Percentiles rank a stretch among this genome's conserved stretches.
Evolutionary conservation across 1,140 invertebrate species (phyloP).

Genomic region (Eumeta japonica): DNA sequence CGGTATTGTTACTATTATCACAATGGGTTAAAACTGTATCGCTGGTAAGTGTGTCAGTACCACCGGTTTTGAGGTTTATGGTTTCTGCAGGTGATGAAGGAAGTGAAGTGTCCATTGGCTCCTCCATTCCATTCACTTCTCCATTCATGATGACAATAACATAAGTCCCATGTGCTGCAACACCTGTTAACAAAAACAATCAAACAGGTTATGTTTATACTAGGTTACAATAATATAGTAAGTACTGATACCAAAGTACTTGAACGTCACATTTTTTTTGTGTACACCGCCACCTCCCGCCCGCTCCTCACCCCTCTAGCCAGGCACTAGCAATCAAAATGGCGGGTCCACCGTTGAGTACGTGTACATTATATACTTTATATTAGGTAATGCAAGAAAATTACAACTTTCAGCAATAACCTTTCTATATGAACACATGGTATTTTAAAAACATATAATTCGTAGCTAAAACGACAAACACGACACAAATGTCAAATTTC

Average conservation of each 20-base stretch:
- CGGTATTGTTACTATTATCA: conserved; percentile 14
- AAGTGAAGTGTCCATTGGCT: conserved; percentile 18
- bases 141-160: conserved; percentile 35
- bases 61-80: background rate
- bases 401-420: too few species aligned
- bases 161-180: conserved; percentile 36
- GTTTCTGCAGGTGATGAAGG: conserved; percentile 10
- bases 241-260: conserved; percentile 21
- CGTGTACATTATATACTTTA: conserved; percentile 36
- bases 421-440: too few species aligned
- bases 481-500: too few species aligned
- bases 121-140: conserved; percentile 36
- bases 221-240: conserved; percentile 16
- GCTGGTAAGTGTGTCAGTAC: conserved; percentile 1
- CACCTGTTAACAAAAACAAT: conserved; percentile 28
- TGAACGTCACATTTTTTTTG: conserved; percentile 44
- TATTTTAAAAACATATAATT: too few species aligned
- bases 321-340: conserved; percentile 49
- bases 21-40: conserved; percentile 10
- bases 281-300: conserved; percentile 26
- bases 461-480: too few species aligned
- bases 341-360: conserved; percentile 43
- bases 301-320: conserved; percentile 28
- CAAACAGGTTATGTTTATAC: conserved; percentile 28
- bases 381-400: too few species aligned